Base-by-base conservation (phyloP, 1,140 invertebrate species). In the Drosophila auraria region DNA sequence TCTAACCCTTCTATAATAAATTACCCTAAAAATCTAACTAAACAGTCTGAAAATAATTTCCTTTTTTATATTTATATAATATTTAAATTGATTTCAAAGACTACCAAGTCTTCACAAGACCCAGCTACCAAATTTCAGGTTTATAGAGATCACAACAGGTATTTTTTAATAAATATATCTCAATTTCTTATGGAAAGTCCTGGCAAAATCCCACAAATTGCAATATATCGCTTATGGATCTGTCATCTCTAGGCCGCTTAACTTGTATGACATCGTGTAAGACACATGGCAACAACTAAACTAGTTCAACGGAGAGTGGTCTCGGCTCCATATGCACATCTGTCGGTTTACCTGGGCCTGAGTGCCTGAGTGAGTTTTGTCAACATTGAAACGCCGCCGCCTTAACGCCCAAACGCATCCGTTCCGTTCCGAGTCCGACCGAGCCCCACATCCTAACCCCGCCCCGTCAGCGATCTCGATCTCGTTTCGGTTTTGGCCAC, bases 361-460 rank as follows among this genome's bases (percentile, higher is more conserved):
- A 71, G 42, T 58, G 82, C 47, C 63, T 81, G 74, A 84, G 70
- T 87, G 81, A 84, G 84, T 87, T 90, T 87, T 87, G 84, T 87
- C 84, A 87, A 87, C 84, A 89, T 84, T 83, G 84, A 83, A 83
- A 84, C 17, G 81, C 73, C 84, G 84, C 63, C 64, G 75, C 86
- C 80, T 82, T 47, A 83, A 87, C 83, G 84, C 84, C 83, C 75
- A 89, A 90, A 86, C 87, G 86, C 86, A 89, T 89, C 86, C 86
- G 84, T 81, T 87, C 75, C 30, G 30, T 11, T 11, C 33, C 75
- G 50, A 62, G 44, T 70, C 49, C 40, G 51, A 57, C 53, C 61
- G 38, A 40, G 61, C 62, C 63, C 36, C 49, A 27, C 47, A 30
- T 33, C 30, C 58, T 38, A 30, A 12, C 17, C 45, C 45, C 17